These are phyloP conservation scores for Myotis brandtii DNA, from an alignment of 2,113 vertebrate genomes.

Conservation along the genomic window DNA sequence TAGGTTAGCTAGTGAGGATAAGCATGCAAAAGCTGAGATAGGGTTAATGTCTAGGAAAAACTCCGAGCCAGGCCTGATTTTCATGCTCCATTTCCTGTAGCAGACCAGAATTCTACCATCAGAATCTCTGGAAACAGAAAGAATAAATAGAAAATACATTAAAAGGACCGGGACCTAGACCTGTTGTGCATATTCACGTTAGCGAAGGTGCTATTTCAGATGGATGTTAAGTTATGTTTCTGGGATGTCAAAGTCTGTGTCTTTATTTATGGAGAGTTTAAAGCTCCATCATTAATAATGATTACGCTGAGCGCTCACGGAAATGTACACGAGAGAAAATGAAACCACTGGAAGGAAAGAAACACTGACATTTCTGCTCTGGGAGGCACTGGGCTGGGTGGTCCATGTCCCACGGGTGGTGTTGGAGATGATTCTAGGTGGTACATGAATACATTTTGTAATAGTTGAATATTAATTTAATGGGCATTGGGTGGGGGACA, in stretches of 20 bases:
- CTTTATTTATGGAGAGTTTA: not conserved
- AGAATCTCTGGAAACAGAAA: constrained; percentile 78
- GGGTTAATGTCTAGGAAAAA: constrained; percentile 80
- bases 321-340: not conserved
- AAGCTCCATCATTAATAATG: constrained; percentile 25
- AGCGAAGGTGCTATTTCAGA: constrained; percentile 15
- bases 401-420: not conserved
- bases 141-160: constrained; percentile 68
- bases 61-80: constrained; percentile 84
- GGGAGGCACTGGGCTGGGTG: not conserved
- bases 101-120: constrained; percentile 77
- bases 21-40: constrained; percentile 76
- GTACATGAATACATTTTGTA: not conserved
- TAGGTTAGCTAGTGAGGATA: constrained; percentile 62
- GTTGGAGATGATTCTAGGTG: not conserved
- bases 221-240: not conserved
- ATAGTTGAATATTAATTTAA: not conserved
- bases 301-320: not conserved
- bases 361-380: not conserved
- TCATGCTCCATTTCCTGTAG: constrained; percentile 86
- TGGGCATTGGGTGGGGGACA: not conserved
- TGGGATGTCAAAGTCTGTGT: not conserved
- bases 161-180: constrained; percentile 29
- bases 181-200: not conserved
- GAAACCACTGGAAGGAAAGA: not conserved